Base-by-base conservation (phyloP, 2,797 vertebrate genomes). In the Buceros bicornis region DNA sequence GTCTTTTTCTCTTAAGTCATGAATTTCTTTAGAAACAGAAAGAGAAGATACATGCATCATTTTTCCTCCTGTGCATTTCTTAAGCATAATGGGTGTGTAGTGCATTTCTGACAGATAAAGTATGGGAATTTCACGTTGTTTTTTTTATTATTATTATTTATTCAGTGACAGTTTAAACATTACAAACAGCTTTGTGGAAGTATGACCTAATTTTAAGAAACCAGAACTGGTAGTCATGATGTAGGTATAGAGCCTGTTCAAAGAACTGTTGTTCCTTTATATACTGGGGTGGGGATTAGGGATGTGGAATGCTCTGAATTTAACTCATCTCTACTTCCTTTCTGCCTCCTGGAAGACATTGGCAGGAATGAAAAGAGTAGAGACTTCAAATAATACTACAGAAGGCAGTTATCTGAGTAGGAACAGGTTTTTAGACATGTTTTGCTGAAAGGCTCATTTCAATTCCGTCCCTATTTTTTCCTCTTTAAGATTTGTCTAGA, bases 1-100 rank as follows among this genome's bases (percentile, higher is more conserved):
- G 29, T 69, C 37, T 72, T 81, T 78, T 91, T 51, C 72, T 95
- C 79, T 96, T 26, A 95, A 95, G 50, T 70, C 71, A 82, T 93
- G 51, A 89, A 86, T 95, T 94, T 97, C 92, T 94, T 17, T 82
- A 61, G 84, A 78, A 93, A 90, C 72, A 81, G 61, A 74, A 96
- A 94, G 93, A 92, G 80, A 74, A 82, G 28, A 56, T 82, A 79
- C 29, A 62, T 53, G 56, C 18, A 51, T 56, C 84, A 73, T 86
- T n/a, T 85, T 65, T 73, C 1, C 20, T 13, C 4, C 1, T 2
- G 6, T 77, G 28, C 31, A 45, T 91, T 91, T 33, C 48, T 79
- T 70, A 45, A 70, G 22, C 42, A 82, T 18, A 82, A 78, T 28
- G 45, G 6, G 25, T 82, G 14, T 77, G 14, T 69, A 69, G 29